phyloP scores from a whole-genome alignment of 2,888 invertebrate species.

The Tetheella fluctuosa region DNA sequence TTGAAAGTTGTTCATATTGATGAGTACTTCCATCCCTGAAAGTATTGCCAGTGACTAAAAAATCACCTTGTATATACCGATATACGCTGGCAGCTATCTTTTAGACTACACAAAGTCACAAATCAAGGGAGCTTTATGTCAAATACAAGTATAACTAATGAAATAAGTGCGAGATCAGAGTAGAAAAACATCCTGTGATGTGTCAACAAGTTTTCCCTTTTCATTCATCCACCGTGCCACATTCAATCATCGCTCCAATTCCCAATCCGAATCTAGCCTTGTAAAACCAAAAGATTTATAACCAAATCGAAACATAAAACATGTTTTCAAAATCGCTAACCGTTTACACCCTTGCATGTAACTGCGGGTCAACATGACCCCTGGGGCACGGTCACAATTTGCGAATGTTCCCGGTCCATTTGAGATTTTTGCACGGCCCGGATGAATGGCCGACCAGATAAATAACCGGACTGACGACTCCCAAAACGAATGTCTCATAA shows the following conservation, averaged over 20 bases:
- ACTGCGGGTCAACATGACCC: constrained; percentile 17
- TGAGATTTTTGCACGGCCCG: constrained; percentile 45
- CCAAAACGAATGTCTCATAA: constrained; percentile 54
- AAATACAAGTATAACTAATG: background rate
- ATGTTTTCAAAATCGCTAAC: constrained; percentile 12
- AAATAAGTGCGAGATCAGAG: background rate
- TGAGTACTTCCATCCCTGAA: no score
- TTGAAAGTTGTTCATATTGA: no score
- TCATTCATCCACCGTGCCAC: background rate
- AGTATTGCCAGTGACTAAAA: no score
- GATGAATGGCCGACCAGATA: constrained; percentile 30
- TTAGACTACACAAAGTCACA: no score
- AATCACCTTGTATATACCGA: no score
- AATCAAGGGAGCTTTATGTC: no score
- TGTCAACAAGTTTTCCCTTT: background rate
- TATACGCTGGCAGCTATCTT: no score
- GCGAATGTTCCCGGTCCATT: constrained; percentile 38
- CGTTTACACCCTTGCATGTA: constrained; percentile 5
- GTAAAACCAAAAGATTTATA: constrained; percentile 9
- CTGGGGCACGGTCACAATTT: constrained; percentile 35
- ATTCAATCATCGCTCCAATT: constrained; percentile 5
- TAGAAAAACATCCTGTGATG: background rate
- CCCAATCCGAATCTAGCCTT: constrained; percentile 2
- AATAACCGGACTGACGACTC: constrained; percentile 26
- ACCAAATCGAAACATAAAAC: constrained; percentile 9